Conservation (phyloP, 2,888 invertebrate species). For the Pharmacophagus antenor region DNA sequence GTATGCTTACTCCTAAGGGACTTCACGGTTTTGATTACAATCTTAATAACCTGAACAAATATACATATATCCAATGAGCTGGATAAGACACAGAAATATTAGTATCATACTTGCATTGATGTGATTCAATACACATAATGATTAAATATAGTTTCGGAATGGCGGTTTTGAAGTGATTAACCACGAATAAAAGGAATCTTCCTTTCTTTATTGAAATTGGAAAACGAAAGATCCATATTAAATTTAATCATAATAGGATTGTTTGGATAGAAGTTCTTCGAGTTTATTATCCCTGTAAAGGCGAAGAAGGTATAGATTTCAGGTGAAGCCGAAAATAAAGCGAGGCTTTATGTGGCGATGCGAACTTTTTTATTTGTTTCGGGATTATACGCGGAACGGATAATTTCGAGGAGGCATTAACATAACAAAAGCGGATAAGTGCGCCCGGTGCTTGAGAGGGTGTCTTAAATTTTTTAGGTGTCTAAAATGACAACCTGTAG, state of each 20-base stretch:
- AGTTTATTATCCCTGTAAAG: conserved; percentile 27
- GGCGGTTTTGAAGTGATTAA: too few relatives aligned
- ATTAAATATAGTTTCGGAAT: too few relatives aligned
- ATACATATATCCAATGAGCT: too few relatives aligned
- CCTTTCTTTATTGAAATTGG: conserved; percentile 13
- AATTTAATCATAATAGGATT: conserved; percentile 16
- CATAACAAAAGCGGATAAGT: conserved; percentile 71
- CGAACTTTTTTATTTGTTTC: conserved; percentile 51
- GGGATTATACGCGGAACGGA: conserved; percentile 60
- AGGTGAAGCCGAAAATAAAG: conserved; percentile 34
- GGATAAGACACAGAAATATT: too few relatives aligned
- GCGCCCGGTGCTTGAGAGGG: conserved; percentile 36
- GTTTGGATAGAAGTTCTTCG: conserved; percentile 14
- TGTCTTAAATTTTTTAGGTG: conserved; percentile 62
- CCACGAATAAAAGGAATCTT: neutral
- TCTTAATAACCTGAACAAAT: too few relatives aligned
- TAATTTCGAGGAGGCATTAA: conserved; percentile 67
- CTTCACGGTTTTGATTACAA: neutral
- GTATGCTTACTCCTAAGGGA: neutral
- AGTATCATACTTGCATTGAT: too few relatives aligned
- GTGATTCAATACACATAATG: too few relatives aligned
- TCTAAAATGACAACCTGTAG: conserved; percentile 53
- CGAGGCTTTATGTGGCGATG: conserved; percentile 35
- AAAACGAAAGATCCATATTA: conserved; percentile 9
- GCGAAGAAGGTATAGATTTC: conserved; percentile 27